These are phyloP conservation scores for Congeria kusceri DNA, from an alignment of 2,888 invertebrate species.

Conservation along the genomic window DNA sequence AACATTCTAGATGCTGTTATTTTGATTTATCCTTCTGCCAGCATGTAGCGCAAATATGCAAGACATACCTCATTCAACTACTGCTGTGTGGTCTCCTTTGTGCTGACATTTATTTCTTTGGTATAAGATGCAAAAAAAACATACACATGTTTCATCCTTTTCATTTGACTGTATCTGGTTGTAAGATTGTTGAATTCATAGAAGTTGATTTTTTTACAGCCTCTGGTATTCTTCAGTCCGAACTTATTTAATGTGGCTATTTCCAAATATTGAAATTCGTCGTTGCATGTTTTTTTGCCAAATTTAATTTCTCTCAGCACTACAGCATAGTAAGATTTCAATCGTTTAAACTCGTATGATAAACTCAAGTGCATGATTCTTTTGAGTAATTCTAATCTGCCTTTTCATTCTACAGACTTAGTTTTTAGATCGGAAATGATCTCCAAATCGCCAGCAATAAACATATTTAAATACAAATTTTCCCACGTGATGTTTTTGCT, in stretches of 20 bases:
- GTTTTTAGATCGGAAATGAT: slow-evolving; percentile 8
- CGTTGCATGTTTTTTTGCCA: background rate
- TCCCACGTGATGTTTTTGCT: background rate
- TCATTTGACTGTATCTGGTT: no score
- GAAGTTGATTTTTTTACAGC: no score
- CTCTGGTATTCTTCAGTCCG: no score
- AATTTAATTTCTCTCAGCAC: slow-evolving; percentile 24
- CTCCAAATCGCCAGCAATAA: slow-evolving; percentile 29
- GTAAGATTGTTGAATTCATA: no score
- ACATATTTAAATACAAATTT: background rate
- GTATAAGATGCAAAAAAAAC: background rate
- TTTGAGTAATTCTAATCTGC: no score
- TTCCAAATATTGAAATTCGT: no score
- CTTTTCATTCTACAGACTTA: slow-evolving; percentile 6
- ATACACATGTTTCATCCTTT: no score
- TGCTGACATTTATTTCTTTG: no score
- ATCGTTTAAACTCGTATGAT: slow-evolving; percentile 6
- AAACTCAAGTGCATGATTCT: slow-evolving; percentile 23
- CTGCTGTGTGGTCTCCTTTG: no score
- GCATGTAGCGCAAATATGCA: background rate
- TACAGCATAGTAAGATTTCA: slow-evolving; percentile 27
- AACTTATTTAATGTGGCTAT: no score
- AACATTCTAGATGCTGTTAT: background rate
- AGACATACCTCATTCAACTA: background rate
- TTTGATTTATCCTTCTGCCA: no score